Percentiles rank a stretch among this genome's conserved stretches.
Conservation (phyloP, 2,797 vertebrate genomes). For the Karalla daura region DNA sequence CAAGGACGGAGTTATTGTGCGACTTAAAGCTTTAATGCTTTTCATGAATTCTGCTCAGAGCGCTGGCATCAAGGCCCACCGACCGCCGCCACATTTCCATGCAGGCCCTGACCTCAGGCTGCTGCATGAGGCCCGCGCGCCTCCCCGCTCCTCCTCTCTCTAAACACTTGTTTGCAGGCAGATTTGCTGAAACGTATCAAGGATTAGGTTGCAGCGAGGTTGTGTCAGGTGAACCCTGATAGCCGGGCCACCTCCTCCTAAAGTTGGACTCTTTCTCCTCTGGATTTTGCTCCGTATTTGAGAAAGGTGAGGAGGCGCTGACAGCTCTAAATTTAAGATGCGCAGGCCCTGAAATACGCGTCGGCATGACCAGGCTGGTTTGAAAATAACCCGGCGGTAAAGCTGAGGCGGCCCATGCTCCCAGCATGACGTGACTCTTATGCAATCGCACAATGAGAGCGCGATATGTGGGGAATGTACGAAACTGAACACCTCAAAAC, state of each 20-base stretch:
- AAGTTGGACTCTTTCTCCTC: slow-evolving; percentile 23
- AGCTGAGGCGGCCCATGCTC: slow-evolving; percentile 53
- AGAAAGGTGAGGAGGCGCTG: slow-evolving; percentile 46
- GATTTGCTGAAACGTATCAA: slow-evolving; percentile 15
- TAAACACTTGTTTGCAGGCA: slow-evolving; percentile 37
- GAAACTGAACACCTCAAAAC: slow-evolving; percentile 60
- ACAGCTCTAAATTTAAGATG: slow-evolving; percentile 72
- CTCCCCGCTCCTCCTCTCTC: neutral
- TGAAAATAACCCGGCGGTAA: slow-evolving; percentile 71
- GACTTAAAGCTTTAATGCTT: slow-evolving; percentile 6
- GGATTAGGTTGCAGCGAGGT: slow-evolving; percentile 9
- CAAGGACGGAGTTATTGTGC: slow-evolving; percentile 39
- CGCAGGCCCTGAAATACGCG: slow-evolving; percentile 49
- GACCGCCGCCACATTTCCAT: slow-evolving; percentile 42
- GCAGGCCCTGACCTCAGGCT: slow-evolving; percentile 60
- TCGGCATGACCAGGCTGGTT: slow-evolving; percentile 74
- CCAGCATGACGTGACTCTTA: slow-evolving; percentile 66
- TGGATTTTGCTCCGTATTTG: too few species aligned
- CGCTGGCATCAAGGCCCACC: slow-evolving; percentile 33
- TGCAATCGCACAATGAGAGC: slow-evolving; percentile 60
- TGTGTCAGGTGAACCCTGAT: slow-evolving; percentile 21
- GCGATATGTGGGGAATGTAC: slow-evolving; percentile 61
- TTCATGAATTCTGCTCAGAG: slow-evolving; percentile 28
- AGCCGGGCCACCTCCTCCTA: slow-evolving; percentile 22
- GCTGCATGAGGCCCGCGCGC: slow-evolving; percentile 18